Conservation (phyloP, 2,113 vertebrate species). For the Odobenus rosmarus region DNA sequence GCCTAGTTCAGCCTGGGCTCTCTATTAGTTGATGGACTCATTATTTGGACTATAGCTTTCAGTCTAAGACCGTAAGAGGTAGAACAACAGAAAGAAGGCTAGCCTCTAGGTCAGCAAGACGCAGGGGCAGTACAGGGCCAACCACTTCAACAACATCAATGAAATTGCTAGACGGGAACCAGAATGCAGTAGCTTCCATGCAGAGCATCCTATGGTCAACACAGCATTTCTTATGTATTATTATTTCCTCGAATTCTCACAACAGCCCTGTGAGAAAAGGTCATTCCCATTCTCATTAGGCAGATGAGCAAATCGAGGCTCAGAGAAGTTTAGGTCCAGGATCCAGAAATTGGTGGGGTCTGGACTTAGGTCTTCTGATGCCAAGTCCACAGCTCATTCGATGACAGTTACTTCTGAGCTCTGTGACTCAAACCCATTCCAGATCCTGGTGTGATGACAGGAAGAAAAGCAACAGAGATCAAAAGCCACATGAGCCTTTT, state of each 20-base stretch:
- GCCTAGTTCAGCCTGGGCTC: not conserved
- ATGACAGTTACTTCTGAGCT: not conserved
- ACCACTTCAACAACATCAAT: not conserved
- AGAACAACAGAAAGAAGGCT: not conserved
- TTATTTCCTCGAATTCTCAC: not conserved
- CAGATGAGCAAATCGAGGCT: not conserved
- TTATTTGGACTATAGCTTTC: not conserved
- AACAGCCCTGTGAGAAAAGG: not conserved
- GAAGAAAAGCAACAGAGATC: not conserved
- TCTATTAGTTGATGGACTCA: not conserved
- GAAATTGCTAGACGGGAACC: not conserved
- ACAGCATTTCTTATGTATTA: not conserved
- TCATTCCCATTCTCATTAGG: not conserved
- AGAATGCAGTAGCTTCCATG: not conserved
- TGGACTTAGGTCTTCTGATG: not conserved
- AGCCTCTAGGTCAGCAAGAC: not conserved
- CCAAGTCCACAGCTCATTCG: not conserved
- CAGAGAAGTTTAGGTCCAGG: not conserved
- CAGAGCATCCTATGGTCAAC: accelerated
- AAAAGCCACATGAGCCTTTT: not conserved
- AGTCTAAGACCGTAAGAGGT: not conserved
- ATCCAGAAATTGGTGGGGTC: not conserved
- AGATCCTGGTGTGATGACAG: not conserved
- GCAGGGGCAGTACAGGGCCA: too few species aligned
- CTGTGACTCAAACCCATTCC: not conserved